Percentiles rank a stretch among this genome's conserved stretches.
phyloP scores from a whole-genome alignment of 2,888 invertebrate genomes.

The Diadromus collaris region DNA sequence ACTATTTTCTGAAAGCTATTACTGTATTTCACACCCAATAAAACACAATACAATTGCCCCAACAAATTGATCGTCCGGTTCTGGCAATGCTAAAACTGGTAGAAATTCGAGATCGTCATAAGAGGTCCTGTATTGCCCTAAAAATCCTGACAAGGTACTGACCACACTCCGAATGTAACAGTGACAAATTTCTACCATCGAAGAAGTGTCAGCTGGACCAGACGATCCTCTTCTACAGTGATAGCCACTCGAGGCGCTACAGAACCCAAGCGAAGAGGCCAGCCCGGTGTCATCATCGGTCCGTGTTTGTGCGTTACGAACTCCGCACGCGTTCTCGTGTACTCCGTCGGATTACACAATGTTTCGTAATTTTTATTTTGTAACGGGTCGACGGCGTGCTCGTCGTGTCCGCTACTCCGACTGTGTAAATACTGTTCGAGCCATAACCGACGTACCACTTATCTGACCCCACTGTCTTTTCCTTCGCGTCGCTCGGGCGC shows the following conservation, averaged over 20 bases:
- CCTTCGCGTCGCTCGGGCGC: not conserved
- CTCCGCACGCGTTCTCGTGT: conserved; percentile 9
- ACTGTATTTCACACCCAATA: too few species aligned
- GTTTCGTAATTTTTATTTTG: conserved; percentile 73
- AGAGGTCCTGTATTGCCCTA: not conserved
- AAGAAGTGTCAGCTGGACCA: not conserved
- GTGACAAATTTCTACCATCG: not conserved
- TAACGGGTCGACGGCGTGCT: conserved; percentile 66
- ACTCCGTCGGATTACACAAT: conserved; percentile 57
- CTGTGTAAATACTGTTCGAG: conserved; percentile 16
- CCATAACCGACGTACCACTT: conserved; percentile 5
- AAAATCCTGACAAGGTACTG: not conserved
- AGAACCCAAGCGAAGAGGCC: conserved; percentile 1
- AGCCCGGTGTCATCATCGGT: conserved; percentile 36
- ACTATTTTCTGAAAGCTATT: too few species aligned
- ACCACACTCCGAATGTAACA: not conserved
- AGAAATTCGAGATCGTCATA: not conserved
- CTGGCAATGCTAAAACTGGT: not conserved
- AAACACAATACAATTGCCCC: too few species aligned
- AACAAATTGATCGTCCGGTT: not conserved
- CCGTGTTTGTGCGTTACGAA: conserved; percentile 27
- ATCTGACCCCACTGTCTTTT: conserved; percentile 27
- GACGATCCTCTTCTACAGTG: not conserved
- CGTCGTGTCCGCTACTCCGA: conserved; percentile 36
- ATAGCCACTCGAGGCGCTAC: conserved; percentile 5